Evolutionary conservation across 92 coral and sea anemone genomes (phyloP).

Genomic region (Hydrozoanthus gracilis): DNA sequence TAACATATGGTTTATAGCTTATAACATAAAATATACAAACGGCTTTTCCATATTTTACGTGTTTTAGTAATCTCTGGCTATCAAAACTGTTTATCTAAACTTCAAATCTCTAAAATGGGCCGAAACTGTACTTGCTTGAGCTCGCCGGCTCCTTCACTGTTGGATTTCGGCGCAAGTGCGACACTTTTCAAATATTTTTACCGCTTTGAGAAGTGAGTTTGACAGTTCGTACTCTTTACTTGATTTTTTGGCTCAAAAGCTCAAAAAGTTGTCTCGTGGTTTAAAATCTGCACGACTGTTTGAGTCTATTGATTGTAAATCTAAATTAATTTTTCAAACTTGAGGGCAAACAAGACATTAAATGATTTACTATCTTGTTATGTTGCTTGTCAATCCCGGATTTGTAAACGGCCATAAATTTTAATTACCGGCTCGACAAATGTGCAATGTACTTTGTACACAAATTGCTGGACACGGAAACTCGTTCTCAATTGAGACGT

Average conservation of each 20-base stretch:
- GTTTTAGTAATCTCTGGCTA: background rate
- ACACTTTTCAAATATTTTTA: background rate
- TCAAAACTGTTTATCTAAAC: too few species aligned
- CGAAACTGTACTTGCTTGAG: background rate
- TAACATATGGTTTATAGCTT: background rate
- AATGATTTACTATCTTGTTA: background rate
- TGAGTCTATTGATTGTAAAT: background rate
- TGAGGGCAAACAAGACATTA: constrained; percentile 10
- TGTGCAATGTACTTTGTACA: background rate
- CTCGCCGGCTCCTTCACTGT: background rate
- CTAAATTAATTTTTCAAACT: background rate
- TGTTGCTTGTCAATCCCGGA: background rate
- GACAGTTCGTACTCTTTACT: too few species aligned
- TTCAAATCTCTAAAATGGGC: too few species aligned
- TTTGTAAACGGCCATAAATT: background rate
- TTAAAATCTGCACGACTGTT: too few species aligned
- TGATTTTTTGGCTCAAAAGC: too few species aligned
- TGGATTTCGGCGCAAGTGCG: background rate
- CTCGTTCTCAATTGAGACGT: constrained; percentile 15
- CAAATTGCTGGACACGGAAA: constrained; percentile 6
- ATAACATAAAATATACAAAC: background rate
- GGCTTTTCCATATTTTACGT: background rate
- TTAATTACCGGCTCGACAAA: background rate
- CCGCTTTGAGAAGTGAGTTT: background rate
- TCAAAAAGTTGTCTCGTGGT: too few species aligned